Conservation (phyloP, 2,888 invertebrate species). For the Bibio marci region DNA sequence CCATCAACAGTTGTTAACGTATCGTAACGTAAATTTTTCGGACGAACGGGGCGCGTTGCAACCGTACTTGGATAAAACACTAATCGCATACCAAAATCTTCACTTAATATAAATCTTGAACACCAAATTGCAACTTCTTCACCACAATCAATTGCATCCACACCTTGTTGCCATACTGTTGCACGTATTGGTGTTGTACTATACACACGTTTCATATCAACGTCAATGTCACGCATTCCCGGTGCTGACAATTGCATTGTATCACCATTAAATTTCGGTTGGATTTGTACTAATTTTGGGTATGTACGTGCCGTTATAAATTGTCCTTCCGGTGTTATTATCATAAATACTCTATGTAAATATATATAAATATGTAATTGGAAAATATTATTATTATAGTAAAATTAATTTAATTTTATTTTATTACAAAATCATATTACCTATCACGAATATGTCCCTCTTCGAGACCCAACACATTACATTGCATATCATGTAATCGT, state of each 20-base stretch:
- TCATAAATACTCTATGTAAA: conserved; percentile 34
- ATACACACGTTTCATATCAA: conserved; percentile 31
- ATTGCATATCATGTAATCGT: conserved; percentile 32
- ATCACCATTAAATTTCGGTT: conserved; percentile 32
- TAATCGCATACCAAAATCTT: conserved; percentile 33
- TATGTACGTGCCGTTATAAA: conserved; percentile 39
- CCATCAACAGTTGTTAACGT: conserved; percentile 11
- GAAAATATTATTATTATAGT: neutral
- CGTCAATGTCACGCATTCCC: conserved; percentile 34
- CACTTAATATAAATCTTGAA: conserved; percentile 35
- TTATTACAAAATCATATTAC: conserved; percentile 18
- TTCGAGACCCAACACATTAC: conserved; percentile 35
- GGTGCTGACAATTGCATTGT: conserved; percentile 35
- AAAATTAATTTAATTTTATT: too few species aligned
- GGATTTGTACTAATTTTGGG: conserved; percentile 36
- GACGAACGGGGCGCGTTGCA: conserved; percentile 21
- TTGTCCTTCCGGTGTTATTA: conserved; percentile 35
- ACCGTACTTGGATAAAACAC: conserved; percentile 35
- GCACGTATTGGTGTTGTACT: conserved; percentile 26
- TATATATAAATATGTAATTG: neutral
- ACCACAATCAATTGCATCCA: conserved; percentile 53
- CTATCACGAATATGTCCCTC: conserved; percentile 38
- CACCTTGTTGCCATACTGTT: conserved; percentile 36
- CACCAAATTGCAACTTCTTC: conserved; percentile 53
- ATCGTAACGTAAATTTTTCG: conserved; percentile 19